These are phyloP conservation scores for Colletes gigas DNA, from an alignment of 1,140 invertebrate genomes.

Conservation along the genomic window DNA sequence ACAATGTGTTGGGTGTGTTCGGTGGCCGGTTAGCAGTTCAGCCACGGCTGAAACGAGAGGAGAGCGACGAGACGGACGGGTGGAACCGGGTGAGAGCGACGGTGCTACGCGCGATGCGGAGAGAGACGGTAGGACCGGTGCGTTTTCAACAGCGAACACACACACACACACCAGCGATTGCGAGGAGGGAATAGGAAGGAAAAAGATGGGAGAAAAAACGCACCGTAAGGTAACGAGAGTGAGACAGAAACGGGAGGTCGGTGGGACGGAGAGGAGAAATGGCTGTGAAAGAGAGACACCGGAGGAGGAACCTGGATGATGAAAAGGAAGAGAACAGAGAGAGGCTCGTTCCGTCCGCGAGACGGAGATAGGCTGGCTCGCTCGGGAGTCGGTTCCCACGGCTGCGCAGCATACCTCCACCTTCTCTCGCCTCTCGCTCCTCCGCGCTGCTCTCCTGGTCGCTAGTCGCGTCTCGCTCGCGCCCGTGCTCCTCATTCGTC, in stretches of 20 bases:
- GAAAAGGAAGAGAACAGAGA: conserved; percentile 31
- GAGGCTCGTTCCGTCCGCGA: conserved; percentile 24
- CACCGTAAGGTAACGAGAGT: conserved; percentile 40
- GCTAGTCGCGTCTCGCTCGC: conserved; percentile 34
- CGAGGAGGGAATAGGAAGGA: conserved; percentile 11
- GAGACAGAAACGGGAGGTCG: conserved; percentile 24
- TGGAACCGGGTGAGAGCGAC: conserved; percentile 24
- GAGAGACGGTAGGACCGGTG: neutral
- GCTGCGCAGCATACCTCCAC: conserved; percentile 71
- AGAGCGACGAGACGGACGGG: neutral
- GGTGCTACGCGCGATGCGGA: neutral
- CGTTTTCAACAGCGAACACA: neutral
- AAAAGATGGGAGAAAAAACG: conserved; percentile 17
- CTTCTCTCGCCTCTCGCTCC: conserved; percentile 62
- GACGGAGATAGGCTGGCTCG: conserved; percentile 35
- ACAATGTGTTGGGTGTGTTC: conserved; percentile 66
- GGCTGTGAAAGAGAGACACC: conserved; percentile 4
- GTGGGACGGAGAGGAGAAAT: neutral
- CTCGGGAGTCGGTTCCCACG: conserved; percentile 72
- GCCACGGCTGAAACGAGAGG: conserved; percentile 18
- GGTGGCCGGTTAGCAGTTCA: conserved; percentile 33
- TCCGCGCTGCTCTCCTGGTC: conserved; percentile 22
- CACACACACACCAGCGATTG: neutral
- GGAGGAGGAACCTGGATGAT: conserved; percentile 31
- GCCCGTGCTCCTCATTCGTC: conserved; percentile 51